Evolutionary conservation across 2,888 invertebrate genomes (phyloP).

Genomic region (Andrena chrysosceles): DNA sequence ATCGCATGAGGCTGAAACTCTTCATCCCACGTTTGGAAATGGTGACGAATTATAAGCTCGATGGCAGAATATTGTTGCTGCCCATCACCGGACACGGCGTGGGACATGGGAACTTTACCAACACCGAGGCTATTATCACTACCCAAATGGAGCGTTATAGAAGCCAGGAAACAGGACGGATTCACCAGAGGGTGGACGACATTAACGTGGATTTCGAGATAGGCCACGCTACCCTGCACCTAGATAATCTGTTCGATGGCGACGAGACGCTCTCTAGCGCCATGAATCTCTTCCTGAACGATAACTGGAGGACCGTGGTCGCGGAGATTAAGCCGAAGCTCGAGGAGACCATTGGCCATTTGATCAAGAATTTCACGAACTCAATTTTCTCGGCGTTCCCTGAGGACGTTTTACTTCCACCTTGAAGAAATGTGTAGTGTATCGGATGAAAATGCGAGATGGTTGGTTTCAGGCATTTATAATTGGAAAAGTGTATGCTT

Average conservation of each 20-base stretch:
- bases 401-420: constrained; percentile 84
- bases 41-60: constrained; percentile 88
- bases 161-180: constrained; percentile 73
- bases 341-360: constrained; percentile 87
- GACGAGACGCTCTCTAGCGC: constrained; percentile 87
- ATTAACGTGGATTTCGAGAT: constrained; percentile 89
- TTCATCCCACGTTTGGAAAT: constrained; percentile 89
- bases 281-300: constrained; percentile 92
- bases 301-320: constrained; percentile 91
- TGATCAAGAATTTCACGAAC: constrained; percentile 87
- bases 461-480: background rate
- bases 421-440: constrained; percentile 10
- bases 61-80: constrained; percentile 90
- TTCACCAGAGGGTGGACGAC: constrained; percentile 87
- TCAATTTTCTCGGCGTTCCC: constrained; percentile 88
- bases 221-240: constrained; percentile 88
- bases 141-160: constrained; percentile 87
- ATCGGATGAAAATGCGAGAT: background rate
- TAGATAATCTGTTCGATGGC: constrained; percentile 91
- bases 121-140: constrained; percentile 88
- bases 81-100: constrained; percentile 90
- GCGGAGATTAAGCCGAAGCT: constrained; percentile 90
- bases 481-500: background rate
- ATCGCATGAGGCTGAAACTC: constrained; percentile 87
- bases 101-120: constrained; percentile 89